Percentiles rank a stretch among this genome's conserved stretches.
These are phyloP conservation scores for Pseudochirops corinnae DNA, from an alignment of 2,797 vertebrate genomes.

Conservation along the genomic window DNA sequence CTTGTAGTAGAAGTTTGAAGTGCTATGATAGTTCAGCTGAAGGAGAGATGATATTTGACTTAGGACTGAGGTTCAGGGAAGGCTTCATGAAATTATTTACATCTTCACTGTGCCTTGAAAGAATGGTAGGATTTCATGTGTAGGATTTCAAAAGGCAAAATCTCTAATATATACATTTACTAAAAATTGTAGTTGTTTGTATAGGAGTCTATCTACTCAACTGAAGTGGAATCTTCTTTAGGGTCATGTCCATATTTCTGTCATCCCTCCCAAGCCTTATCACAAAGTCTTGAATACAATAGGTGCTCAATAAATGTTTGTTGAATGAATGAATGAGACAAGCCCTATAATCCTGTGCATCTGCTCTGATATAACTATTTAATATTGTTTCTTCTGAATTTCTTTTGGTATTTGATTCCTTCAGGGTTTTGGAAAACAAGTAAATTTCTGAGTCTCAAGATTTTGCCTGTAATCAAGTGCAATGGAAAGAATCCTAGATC, in stretches of 20 bases:
- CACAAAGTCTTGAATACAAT: neutral
- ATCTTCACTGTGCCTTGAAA: neutral
- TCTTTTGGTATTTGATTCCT: neutral
- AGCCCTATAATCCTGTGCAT: accelerated
- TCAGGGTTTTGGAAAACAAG: neutral
- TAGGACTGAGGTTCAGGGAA: neutral
- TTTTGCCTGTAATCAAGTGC: too few relatives aligned
- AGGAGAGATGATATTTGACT: neutral
- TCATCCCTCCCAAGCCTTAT: neutral
- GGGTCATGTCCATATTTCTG: neutral
- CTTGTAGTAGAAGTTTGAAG: neutral
- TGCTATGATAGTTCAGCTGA: neutral
- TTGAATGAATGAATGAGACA: neutral
- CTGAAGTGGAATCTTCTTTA: neutral
- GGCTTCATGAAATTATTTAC: neutral
- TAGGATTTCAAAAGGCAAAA: neutral
- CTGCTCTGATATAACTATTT: neutral
- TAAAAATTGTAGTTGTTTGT: neutral
- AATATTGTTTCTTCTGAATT: neutral
- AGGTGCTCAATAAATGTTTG: neutral
- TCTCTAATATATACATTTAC: neutral
- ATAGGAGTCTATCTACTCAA: neutral
- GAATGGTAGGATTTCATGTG: neutral
- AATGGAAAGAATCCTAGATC: neutral
- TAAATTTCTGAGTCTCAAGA: neutral